These are phyloP conservation scores for Mixornis gularis DNA, from an alignment of 2,113 vertebrate species.

Conservation along the genomic window DNA sequence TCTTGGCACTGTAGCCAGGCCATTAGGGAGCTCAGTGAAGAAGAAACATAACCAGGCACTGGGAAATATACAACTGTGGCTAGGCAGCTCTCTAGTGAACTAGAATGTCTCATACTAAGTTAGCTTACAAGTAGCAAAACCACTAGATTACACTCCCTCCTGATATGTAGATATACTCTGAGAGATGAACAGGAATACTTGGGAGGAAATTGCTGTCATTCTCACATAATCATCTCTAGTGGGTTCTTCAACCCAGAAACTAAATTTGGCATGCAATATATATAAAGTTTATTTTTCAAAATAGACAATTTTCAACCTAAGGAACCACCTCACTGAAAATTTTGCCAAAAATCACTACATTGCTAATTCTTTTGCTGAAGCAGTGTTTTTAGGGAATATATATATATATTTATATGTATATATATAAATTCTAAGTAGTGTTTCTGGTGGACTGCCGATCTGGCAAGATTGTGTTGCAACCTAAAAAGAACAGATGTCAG, in stretches of 20 bases:
- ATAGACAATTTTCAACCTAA: not conserved
- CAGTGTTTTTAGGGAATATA: not conserved
- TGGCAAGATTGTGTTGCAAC: not conserved
- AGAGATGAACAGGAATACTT: not conserved
- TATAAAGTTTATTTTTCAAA: not conserved
- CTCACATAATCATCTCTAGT: not conserved
- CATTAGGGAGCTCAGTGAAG: not conserved
- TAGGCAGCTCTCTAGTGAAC: not conserved
- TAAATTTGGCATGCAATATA: not conserved
- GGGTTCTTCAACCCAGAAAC: not conserved
- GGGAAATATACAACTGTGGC: not conserved
- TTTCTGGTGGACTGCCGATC: not conserved
- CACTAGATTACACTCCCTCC: not conserved
- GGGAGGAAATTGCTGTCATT: not conserved
- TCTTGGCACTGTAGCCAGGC: not conserved
- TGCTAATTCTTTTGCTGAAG: not conserved
- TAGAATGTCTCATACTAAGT: not conserved
- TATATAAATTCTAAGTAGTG: not conserved
- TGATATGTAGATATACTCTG: not conserved
- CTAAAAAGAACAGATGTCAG: not conserved
- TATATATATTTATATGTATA: not conserved
- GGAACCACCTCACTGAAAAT: not conserved
- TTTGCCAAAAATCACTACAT: not conserved
- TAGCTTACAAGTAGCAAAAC: not conserved
- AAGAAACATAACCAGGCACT: not conserved